phyloP scores from a whole-genome alignment of 2,113 vertebrate species.

The Planiliza haematocheilus region DNA sequence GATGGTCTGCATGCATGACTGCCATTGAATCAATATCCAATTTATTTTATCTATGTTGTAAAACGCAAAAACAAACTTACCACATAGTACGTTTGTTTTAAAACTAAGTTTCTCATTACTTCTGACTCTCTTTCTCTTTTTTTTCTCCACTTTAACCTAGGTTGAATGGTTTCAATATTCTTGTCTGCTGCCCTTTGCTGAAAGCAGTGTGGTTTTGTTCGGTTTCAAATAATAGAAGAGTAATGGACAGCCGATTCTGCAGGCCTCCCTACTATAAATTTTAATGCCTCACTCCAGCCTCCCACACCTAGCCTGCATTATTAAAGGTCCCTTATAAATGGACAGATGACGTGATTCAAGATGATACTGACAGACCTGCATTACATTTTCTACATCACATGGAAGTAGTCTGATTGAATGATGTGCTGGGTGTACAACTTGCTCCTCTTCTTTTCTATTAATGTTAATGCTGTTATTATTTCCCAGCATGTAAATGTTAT shows the following conservation, averaged over 20 bases:
- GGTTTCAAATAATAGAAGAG: constrained; percentile 47
- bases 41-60: too few relatives aligned
- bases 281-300: constrained; percentile 48
- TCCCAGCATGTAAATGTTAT: background rate
- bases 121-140: too few relatives aligned
- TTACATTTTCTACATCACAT: constrained; percentile 18
- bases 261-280: constrained; percentile 40
- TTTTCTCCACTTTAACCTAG: background rate
- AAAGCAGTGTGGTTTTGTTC: constrained; percentile 33
- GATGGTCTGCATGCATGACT: too few relatives aligned
- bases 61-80: too few relatives aligned
- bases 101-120: too few relatives aligned
- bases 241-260: constrained; percentile 36
- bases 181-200: constrained; percentile 25
- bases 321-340: constrained; percentile 41
- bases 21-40: too few relatives aligned
- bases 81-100: too few relatives aligned
- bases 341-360: constrained; percentile 33
- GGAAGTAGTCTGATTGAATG: background rate
- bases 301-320: constrained; percentile 50
- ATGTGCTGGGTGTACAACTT: background rate
- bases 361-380: constrained; percentile 4
- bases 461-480: background rate
- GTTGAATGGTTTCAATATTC: constrained; percentile 17
- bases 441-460: background rate